Percentiles rank a stretch among this genome's conserved stretches.
Evolutionary conservation across 2,113 vertebrate genomes (phyloP).

Genomic region (Ameiurus melas): DNA sequence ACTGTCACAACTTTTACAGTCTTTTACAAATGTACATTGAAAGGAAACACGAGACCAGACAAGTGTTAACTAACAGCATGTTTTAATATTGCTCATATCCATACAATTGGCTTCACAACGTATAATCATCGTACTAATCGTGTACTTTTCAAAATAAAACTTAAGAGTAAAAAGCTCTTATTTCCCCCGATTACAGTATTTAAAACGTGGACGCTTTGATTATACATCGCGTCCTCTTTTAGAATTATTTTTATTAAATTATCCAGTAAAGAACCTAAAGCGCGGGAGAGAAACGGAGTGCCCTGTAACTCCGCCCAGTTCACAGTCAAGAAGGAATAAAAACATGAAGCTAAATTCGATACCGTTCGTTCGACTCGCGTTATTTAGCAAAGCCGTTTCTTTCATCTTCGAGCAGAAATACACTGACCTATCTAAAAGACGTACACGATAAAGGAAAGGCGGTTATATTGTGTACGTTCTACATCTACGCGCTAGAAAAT

Average conservation of each 20-base stretch:
- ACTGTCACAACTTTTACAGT: background rate
- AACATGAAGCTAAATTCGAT: background rate
- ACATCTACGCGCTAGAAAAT: background rate
- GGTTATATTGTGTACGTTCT: too few relatives aligned
- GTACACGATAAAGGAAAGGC: background rate
- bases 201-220: background rate
- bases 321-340: background rate
- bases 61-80: background rate
- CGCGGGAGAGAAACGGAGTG: fast-evolving
- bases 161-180: too few relatives aligned
- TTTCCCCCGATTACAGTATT: conserved; percentile 3
- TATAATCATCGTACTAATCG: background rate
- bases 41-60: background rate
- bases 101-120: background rate
- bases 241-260: background rate
- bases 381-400: background rate
- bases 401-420: background rate
- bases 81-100: background rate
- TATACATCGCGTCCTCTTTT: background rate
- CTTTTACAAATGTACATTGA: background rate
- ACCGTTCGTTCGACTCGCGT: background rate
- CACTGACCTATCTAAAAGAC: background rate
- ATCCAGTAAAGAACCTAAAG: background rate
- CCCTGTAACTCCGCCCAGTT: background rate
- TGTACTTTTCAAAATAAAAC: background rate